Conservation (phyloP, 2,888 invertebrate genomes). For the Phania funesta region DNA sequence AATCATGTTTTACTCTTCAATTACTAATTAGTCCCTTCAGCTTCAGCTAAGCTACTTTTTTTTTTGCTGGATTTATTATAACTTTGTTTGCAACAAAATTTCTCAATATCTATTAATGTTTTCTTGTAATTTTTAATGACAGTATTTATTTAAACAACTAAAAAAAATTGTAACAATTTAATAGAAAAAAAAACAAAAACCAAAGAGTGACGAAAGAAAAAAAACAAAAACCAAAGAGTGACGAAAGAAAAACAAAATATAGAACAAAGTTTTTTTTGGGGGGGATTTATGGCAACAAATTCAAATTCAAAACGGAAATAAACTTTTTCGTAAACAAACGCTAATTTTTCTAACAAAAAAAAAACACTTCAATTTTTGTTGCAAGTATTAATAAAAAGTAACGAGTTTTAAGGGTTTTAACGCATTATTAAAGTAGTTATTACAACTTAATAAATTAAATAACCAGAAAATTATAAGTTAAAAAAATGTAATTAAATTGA, state of each 20-base stretch:
- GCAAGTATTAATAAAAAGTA: conserved; percentile 40
- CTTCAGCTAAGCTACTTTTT: background rate
- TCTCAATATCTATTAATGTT: conserved; percentile 40
- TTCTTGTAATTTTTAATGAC: conserved; percentile 36
- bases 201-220: background rate
- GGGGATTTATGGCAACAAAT: background rate
- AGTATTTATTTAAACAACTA: conserved; percentile 35
- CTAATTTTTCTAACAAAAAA: conserved; percentile 18
- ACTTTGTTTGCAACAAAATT: conserved; percentile 19
- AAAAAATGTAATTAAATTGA: conserved; percentile 65
- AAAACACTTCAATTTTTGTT: conserved; percentile 41
- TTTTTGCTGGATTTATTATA: conserved; percentile 20
- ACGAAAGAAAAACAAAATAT: conserved; percentile 13
- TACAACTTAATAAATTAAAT: conserved; percentile 36
- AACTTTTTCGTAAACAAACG: conserved; percentile 16
- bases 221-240: conserved; percentile 29
- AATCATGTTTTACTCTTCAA: background rate
- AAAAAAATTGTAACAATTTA: conserved; percentile 14
- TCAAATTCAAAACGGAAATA: conserved; percentile 1
- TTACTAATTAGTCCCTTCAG: background rate
- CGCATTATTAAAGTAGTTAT: conserved; percentile 45
- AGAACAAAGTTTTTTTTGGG: conserved; percentile 2
- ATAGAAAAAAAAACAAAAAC: conserved; percentile 33
- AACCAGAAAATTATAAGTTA: conserved; percentile 45
- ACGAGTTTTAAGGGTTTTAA: conserved; percentile 26